Evolutionary conservation across 1,140 invertebrate species (phyloP).

Genomic region (Drosophila neocordata): DNA sequence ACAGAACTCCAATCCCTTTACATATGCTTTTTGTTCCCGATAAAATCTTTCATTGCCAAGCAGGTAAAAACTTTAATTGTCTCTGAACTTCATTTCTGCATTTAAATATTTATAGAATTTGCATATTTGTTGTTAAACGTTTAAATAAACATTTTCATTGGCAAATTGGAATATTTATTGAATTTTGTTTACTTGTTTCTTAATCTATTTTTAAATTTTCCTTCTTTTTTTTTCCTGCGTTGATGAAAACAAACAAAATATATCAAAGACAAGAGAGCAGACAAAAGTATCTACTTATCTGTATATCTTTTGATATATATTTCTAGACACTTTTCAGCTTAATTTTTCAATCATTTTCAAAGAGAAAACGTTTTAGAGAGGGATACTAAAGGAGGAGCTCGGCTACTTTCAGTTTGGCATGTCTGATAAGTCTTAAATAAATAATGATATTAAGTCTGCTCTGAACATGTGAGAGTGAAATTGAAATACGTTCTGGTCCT

Average conservation of each 20-base stretch:
- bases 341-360: conserved; percentile 22
- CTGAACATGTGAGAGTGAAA: conserved; percentile 33
- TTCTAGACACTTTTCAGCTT: not conserved
- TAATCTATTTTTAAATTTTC: conserved; percentile 1
- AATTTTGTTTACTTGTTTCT: not conserved
- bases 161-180: not conserved
- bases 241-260: conserved; percentile 2
- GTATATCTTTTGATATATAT: not conserved
- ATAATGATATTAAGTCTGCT: conserved; percentile 70
- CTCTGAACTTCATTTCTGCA: not conserved
- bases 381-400: no score
- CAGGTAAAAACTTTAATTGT: conserved; percentile 24
- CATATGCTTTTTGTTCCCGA: not conserved
- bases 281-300: not conserved
- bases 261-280: not conserved
- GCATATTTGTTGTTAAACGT: not conserved
- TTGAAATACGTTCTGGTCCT: no score
- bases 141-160: not conserved
- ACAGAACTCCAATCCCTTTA: not conserved
- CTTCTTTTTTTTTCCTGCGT: not conserved
- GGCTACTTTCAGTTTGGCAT: conserved; percentile 22
- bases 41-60: not conserved
- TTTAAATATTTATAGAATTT: not conserved
- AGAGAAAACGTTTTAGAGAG: conserved; percentile 2
- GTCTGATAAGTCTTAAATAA: conserved; percentile 65